Evolutionary conservation across 2,797 vertebrate species (phyloP).

Genomic region (Cephalopachus bancanus): DNA sequence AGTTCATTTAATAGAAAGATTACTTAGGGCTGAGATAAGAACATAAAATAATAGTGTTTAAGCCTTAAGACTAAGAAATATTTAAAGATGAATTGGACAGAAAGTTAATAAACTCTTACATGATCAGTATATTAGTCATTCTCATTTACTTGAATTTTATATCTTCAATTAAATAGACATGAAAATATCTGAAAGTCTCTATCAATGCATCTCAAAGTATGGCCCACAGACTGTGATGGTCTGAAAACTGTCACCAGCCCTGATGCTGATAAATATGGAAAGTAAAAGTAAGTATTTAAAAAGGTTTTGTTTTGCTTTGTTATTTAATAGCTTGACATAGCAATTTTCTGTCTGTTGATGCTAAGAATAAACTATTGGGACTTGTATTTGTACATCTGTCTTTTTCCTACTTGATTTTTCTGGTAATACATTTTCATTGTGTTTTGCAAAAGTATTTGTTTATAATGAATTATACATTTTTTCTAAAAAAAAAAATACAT

Average conservation of each 20-base stretch:
- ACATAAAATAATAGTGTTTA: constrained; percentile 47
- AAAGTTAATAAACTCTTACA: constrained; percentile 15
- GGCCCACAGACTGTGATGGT: neutral
- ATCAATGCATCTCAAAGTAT: neutral
- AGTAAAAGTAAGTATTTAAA: neutral
- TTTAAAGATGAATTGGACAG: constrained; percentile 51
- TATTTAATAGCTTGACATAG: neutral
- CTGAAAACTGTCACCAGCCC: neutral
- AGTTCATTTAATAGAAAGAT: constrained; percentile 34
- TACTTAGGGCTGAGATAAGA: constrained; percentile 35
- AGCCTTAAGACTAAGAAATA: constrained; percentile 22
- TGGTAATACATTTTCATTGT: neutral
- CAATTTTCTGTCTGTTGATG: neutral
- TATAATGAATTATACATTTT: neutral
- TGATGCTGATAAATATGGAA: neutral
- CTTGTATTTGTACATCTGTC: neutral
- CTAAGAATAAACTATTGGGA: neutral
- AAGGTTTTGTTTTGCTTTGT: neutral
- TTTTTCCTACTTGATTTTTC: neutral
- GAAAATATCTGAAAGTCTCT: neutral
- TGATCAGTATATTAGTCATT: neutral
- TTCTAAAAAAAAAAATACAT: neutral
- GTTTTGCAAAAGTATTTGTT: neutral
- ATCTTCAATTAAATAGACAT: constrained; percentile 55
- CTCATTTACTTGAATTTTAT: constrained; percentile 53